Base-by-base conservation (phyloP, 2,888 invertebrate species). In the Mythimna vitellina region DNA sequence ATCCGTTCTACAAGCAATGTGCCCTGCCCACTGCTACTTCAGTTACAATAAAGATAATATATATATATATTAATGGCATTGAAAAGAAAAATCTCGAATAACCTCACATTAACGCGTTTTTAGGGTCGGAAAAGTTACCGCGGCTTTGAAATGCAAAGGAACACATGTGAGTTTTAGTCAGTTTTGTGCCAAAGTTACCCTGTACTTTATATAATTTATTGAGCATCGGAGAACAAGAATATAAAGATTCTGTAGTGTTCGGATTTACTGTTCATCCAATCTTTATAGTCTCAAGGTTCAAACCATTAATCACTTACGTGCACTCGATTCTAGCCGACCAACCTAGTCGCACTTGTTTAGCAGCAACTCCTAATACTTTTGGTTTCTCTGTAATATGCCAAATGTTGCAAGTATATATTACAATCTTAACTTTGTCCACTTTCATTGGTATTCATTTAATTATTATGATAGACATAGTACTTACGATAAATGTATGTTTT, bases 321-420 rank as follows among this genome's bases (percentile, higher is more conserved):
- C 81, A 81, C 17, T 64, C 56, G 7, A 81, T 70, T 17, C n/a
- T 57, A 12, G 38, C 56, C 20, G 70, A 4, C 4, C 12, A 25
- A 14, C 77, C 81, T 5, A n/a, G n/a, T 70, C 38, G 54, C 2
- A 70, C 68, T 22, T 61, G 57, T 65, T 35, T 68, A 42, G 29
- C 8, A 35, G 38, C 25, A 51, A 57, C 64, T n/a, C 77, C 74
- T 0, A 57, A 22, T 56, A 81, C 17, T 46, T 73, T n/a, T 35
- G 81, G 81, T n/a, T 12, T n/a, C 58, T 81, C 81, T 81, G 68
- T 10, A 73, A 62, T 32, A 5, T 20, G n/a, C 32, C 32, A 57
- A 57, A 57, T 57, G 0, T 35, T 32, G 5, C 10, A 57, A 32
- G 20, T 32, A 29, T 57, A 0, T 57, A 32, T 57, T 20, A 57